Percentiles rank a stretch among this genome's conserved stretches.
phyloP scores from a whole-genome alignment of 2,888 invertebrate species.

The Gonocerus acuteangulatus region DNA sequence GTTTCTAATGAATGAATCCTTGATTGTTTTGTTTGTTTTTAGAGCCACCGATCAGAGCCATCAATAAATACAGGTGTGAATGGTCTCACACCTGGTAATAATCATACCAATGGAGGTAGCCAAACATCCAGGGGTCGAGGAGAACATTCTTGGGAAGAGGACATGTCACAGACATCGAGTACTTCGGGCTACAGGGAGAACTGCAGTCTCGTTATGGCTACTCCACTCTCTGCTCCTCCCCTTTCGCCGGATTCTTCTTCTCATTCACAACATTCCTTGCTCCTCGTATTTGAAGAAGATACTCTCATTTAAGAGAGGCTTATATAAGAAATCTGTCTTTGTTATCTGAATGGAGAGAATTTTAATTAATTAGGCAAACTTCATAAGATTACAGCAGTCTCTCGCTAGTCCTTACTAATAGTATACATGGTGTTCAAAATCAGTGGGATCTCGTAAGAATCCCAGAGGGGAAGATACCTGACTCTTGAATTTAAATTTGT shows the following conservation, averaged over 20 bases:
- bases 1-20: no score
- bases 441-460: no score
- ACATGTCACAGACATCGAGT: conserved; percentile 66
- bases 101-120: conserved; percentile 13
- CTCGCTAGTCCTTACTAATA: no score
- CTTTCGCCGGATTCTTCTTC: conserved; percentile 47
- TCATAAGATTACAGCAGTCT: no score
- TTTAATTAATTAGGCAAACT: no score
- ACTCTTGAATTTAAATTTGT: no score
- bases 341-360: no score
- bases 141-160: conserved; percentile 38
- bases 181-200: conserved; percentile 60
- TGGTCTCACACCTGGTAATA: not conserved
- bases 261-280: conserved; percentile 62
- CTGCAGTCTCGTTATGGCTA: conserved; percentile 52
- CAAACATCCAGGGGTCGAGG: conserved; percentile 21
- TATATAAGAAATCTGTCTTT: no score
- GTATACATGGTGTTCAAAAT: no score
- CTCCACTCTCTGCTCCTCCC: conserved; percentile 40
- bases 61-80: conserved; percentile 17
- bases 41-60: conserved; percentile 32
- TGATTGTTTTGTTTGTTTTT: no score
- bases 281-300: conserved; percentile 75
- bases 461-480: no score
- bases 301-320: conserved; percentile 74